These are phyloP conservation scores for Epinotia nisella DNA, from an alignment of 2,888 invertebrate species.

Conservation along the genomic window DNA sequence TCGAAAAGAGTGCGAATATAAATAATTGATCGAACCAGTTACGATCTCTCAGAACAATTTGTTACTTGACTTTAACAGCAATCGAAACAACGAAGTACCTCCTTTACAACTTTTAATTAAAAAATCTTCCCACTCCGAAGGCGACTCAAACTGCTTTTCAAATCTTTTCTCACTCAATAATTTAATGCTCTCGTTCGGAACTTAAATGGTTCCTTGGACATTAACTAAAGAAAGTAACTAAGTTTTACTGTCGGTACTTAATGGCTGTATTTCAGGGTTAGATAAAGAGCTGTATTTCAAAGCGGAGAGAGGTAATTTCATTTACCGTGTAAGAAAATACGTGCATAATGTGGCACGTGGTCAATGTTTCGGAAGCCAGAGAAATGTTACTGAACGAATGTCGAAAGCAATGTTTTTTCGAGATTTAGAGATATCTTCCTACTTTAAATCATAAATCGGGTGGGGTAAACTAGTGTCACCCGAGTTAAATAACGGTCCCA, in stretches of 20 bases:
- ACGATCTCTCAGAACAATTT: neutral
- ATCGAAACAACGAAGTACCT: conserved; percentile 29
- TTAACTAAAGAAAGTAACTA: neutral
- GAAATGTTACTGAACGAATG: neutral
- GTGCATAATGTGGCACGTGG: neutral
- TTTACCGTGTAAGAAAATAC: neutral
- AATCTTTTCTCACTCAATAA: conserved; percentile 30
- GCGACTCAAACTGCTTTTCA: conserved; percentile 13
- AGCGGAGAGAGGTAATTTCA: neutral
- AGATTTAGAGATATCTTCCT: too few relatives aligned
- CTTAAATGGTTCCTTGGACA: conserved; percentile 26
- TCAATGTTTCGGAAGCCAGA: neutral
- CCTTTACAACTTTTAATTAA: conserved; percentile 36
- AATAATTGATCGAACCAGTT: neutral
- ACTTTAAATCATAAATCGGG: too few relatives aligned
- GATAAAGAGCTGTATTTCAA: neutral
- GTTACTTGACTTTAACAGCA: conserved; percentile 26
- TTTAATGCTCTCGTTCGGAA: conserved; percentile 10
- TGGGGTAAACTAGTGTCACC: too few relatives aligned
- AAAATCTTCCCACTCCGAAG: conserved; percentile 23
- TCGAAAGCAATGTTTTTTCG: too few relatives aligned
- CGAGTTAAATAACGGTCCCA: too few relatives aligned
- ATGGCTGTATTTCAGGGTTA: neutral
- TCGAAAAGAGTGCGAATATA: too few relatives aligned
- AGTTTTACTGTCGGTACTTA: conserved; percentile 3